These are phyloP conservation scores for Podotricha telesiphe DNA, from an alignment of 2,888 invertebrate species.

Conservation along the genomic window DNA sequence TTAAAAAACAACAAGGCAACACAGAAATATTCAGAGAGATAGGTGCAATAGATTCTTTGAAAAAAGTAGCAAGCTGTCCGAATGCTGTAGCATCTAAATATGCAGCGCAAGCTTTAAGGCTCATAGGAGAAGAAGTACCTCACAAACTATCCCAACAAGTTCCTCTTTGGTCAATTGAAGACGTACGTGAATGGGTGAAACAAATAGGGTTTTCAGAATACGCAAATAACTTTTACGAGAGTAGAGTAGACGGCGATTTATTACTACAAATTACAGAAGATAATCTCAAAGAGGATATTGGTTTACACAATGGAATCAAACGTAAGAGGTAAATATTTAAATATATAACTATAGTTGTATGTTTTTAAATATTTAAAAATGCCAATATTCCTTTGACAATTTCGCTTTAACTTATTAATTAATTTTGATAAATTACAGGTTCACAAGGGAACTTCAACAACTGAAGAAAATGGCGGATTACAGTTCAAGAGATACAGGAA, in stretches of 20 bases:
- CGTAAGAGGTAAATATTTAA: slow-evolving; percentile 87
- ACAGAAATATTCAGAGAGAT: slow-evolving; percentile 96
- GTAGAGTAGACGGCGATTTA: slow-evolving; percentile 98
- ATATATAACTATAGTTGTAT: not conserved
- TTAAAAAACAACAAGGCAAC: slow-evolving; percentile 96
- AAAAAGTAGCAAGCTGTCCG: slow-evolving; percentile 98
- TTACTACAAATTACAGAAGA: slow-evolving; percentile 95
- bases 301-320: slow-evolving; percentile 95
- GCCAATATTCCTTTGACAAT: no score
- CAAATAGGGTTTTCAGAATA: slow-evolving; percentile 97
- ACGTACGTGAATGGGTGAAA: slow-evolving; percentile 98
- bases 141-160: slow-evolving; percentile 99
- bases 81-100: slow-evolving; percentile 99
- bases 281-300: slow-evolving; percentile 96
- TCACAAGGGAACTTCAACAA: slow-evolving; percentile 95
- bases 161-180: slow-evolving; percentile 98
- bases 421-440: slow-evolving; percentile 80
- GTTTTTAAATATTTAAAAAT: not conserved
- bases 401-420: not conserved
- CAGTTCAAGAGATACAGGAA: slow-evolving; percentile 95
- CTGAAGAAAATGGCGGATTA: slow-evolving; percentile 98
- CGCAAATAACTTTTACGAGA: slow-evolving; percentile 92
- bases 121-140: slow-evolving; percentile 98
- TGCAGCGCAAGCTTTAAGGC: slow-evolving; percentile 94
- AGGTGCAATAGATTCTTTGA: slow-evolving; percentile 96